These are phyloP conservation scores for Hormiphora californensis DNA, from an alignment of 37 sponge, comb jelly and placozoan species.

Conservation along the genomic window DNA sequence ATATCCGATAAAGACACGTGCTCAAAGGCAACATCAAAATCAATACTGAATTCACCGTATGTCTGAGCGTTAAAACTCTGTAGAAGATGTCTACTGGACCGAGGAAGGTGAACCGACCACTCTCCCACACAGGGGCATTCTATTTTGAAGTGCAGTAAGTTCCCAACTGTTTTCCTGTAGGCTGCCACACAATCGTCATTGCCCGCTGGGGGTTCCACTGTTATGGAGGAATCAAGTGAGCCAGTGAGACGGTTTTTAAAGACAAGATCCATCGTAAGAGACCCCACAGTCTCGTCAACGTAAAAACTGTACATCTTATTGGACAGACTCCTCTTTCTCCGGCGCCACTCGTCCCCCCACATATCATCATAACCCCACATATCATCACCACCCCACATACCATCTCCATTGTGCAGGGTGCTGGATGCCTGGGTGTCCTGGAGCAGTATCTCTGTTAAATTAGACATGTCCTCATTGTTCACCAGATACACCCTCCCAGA, in stretches of 20 bases:
- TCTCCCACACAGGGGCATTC: conserved; percentile 43
- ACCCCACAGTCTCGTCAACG: conserved; percentile 31
- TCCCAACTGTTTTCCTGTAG: background rate
- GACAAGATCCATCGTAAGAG: background rate
- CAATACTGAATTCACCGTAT: conserved; percentile 40
- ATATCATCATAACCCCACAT: background rate
- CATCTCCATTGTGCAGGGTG: background rate
- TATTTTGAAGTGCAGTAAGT: conserved; percentile 23
- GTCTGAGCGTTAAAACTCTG: conserved; percentile 16
- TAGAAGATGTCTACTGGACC: background rate
- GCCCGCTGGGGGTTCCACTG: background rate
- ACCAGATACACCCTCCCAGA: background rate
- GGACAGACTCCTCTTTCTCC: background rate
- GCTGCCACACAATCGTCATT: background rate
- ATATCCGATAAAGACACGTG: background rate
- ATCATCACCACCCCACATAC: background rate
- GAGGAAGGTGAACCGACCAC: background rate
- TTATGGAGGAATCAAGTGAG: background rate
- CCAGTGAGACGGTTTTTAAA: background rate
- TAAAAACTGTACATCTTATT: background rate
- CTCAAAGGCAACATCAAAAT: conserved; percentile 14
- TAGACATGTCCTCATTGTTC: background rate
- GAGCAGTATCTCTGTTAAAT: background rate
- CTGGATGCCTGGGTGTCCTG: background rate
- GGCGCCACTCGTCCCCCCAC: background rate